These are phyloP conservation scores for Pachyseris speciosa DNA, from an alignment of 64 coral and sea anemone genomes.

Conservation along the genomic window DNA sequence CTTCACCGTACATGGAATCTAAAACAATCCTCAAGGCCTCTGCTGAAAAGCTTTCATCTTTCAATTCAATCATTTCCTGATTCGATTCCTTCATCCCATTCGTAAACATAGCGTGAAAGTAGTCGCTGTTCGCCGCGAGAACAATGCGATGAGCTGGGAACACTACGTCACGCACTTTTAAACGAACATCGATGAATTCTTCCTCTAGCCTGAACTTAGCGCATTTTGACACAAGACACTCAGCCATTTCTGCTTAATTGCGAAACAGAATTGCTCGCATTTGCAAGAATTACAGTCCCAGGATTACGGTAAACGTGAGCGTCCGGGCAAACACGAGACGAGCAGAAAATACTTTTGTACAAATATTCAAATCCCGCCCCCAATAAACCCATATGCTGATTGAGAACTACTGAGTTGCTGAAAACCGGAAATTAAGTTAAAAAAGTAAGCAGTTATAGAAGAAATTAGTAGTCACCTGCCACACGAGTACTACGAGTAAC, in stretches of 20 bases:
- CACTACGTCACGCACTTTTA: conserved; percentile 60
- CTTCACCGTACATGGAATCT: conserved; percentile 77
- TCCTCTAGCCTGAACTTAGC: not conserved
- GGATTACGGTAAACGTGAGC: too few relatives aligned
- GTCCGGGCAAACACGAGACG: too few relatives aligned
- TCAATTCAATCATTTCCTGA: conserved; percentile 68
- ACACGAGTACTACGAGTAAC: too few relatives aligned
- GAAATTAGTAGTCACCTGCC: too few relatives aligned
- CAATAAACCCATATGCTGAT: not conserved
- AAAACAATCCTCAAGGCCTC: conserved; percentile 69
- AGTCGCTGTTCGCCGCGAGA: conserved; percentile 90
- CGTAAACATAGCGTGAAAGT: conserved; percentile 96
- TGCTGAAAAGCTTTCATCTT: conserved; percentile 62
- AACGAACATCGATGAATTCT: conserved; percentile 47
- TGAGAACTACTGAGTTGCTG: not conserved
- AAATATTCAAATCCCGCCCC: not conserved
- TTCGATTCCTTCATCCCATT: conserved; percentile 83
- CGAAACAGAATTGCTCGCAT: too few relatives aligned
- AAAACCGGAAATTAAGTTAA: not conserved
- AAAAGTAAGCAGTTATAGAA: too few relatives aligned
- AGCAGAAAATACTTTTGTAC: not conserved
- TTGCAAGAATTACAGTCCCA: too few relatives aligned
- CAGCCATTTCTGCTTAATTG: not conserved
- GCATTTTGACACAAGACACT: not conserved
- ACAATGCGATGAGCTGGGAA: conserved; percentile 82